A percentile compares a stretch with the other conserved stretches of the same genome.
Conservation (phyloP, 2,113 vertebrate species). For the Pelvicachromis taeniatus region DNA sequence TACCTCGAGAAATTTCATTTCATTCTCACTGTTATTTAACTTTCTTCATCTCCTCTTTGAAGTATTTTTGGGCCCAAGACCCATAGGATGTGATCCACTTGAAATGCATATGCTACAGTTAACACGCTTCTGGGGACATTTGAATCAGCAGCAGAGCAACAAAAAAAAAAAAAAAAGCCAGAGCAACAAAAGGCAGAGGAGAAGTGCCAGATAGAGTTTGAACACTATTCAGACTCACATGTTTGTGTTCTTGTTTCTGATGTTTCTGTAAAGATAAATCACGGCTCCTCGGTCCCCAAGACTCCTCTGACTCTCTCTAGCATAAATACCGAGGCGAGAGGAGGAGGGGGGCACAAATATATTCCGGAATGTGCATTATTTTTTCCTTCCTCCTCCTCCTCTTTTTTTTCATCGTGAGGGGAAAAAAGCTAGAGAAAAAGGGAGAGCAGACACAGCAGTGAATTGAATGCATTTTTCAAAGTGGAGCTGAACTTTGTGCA, state of each 20-base stretch:
- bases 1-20: conserved; percentile 2
- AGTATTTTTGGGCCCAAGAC: conserved; percentile 19
- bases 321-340: conserved; percentile 12
- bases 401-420: neutral
- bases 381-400: neutral
- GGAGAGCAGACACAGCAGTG: conserved; percentile 44
- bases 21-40: neutral
- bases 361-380: conserved; percentile 28
- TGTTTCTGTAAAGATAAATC: conserved; percentile 46
- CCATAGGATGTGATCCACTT: conserved; percentile 1
- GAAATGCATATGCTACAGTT: conserved; percentile 25
- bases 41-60: conserved; percentile 30
- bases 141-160: neutral
- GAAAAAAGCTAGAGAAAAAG: neutral
- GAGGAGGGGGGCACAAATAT: conserved; percentile 7
- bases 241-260: conserved; percentile 38
- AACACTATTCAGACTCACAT: neutral
- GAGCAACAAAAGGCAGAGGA: conserved; percentile 3
- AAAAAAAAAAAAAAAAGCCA: neutral
- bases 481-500: conserved; percentile 65
- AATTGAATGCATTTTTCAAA: conserved; percentile 73
- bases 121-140: conserved; percentile 13
- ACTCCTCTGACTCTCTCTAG: neutral
- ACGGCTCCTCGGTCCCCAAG: neutral
- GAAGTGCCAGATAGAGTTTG: conserved; percentile 1